These are phyloP conservation scores for Trichomycterus rosablanca DNA, from an alignment of 2,113 vertebrate genomes.

Conservation along the genomic window DNA sequence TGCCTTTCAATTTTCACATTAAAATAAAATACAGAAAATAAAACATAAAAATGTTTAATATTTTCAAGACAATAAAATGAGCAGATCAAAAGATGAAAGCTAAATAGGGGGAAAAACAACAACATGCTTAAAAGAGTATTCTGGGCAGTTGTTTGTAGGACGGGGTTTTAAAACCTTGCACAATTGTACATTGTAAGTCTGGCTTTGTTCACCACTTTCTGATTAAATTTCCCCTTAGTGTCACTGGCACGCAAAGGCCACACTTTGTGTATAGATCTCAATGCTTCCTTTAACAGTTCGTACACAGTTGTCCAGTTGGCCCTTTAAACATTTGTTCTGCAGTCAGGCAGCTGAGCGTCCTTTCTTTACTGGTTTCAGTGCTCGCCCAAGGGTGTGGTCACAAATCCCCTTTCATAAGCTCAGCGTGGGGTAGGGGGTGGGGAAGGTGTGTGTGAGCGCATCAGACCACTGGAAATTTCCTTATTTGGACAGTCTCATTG, in stretches of 20 bases:
- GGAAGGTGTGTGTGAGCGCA: constrained; percentile 24
- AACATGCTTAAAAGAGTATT: too few species aligned
- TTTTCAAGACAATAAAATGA: too few species aligned
- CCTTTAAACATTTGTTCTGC: constrained; percentile 65
- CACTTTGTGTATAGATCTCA: constrained; percentile 2
- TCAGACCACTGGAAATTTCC: constrained; percentile 30
- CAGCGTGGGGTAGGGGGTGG: constrained; percentile 26
- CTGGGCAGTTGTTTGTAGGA: too few species aligned
- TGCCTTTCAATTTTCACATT: too few species aligned
- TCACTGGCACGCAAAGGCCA: constrained; percentile 4
- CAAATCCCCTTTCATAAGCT: constrained; percentile 40
- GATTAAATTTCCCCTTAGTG: not conserved
- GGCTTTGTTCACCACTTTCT: too few species aligned
- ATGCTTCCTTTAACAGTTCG: constrained; percentile 24
- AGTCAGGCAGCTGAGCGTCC: constrained; percentile 64
- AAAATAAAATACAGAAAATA: too few species aligned
- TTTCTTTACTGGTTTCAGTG: constrained; percentile 56
- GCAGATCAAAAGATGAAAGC: too few species aligned
- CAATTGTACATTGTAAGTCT: too few species aligned
- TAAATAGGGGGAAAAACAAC: too few species aligned
- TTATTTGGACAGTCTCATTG: constrained; percentile 35
- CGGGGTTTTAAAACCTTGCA: too few species aligned
- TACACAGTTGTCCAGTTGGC: constrained; percentile 60
- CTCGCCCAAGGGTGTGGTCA: constrained; percentile 42
- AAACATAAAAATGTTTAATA: too few species aligned